These are phyloP conservation scores for Scomber scombrus DNA, from an alignment of 2,113 vertebrate genomes.

Conservation along the genomic window DNA sequence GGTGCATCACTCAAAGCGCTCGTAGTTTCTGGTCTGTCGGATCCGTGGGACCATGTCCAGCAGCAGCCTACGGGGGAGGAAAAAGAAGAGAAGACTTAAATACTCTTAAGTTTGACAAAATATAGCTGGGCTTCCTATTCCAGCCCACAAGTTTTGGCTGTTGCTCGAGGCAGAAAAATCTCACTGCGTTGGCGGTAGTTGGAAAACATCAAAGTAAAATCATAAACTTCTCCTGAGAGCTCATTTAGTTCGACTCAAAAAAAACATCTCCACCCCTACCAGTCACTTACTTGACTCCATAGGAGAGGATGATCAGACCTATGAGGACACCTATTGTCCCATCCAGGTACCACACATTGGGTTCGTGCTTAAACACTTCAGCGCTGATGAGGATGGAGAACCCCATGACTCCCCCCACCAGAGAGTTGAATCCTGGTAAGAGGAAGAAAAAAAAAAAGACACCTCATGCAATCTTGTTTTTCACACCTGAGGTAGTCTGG, in stretches of 20 bases:
- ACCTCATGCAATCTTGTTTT: not conserved
- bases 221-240: not conserved
- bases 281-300: slow-evolving; percentile 93
- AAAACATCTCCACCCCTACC: no score
- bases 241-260: no score
- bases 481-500: no score
- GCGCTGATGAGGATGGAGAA: slow-evolving; percentile 98
- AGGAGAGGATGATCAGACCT: slow-evolving; percentile 94
- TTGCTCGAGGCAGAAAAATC: not conserved
- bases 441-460: not conserved
- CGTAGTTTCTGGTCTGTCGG: slow-evolving; percentile 94
- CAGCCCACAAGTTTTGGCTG: not conserved
- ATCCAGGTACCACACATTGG: slow-evolving; percentile 95
- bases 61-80: slow-evolving; percentile 86
- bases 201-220: not conserved
- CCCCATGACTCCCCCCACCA: slow-evolving; percentile 96
- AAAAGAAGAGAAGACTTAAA: not conserved
- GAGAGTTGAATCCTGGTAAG: slow-evolving; percentile 94
- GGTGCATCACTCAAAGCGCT: slow-evolving; percentile 94
- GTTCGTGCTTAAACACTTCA: slow-evolving; percentile 94
- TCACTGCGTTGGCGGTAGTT: not conserved
- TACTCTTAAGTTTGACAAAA: not conserved
- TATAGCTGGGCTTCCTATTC: no score
- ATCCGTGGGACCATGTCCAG: slow-evolving; percentile 94
- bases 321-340: slow-evolving; percentile 95